Base-by-base conservation (phyloP, 2,797 vertebrate species). In the Neosilurus hyrtlii region DNA sequence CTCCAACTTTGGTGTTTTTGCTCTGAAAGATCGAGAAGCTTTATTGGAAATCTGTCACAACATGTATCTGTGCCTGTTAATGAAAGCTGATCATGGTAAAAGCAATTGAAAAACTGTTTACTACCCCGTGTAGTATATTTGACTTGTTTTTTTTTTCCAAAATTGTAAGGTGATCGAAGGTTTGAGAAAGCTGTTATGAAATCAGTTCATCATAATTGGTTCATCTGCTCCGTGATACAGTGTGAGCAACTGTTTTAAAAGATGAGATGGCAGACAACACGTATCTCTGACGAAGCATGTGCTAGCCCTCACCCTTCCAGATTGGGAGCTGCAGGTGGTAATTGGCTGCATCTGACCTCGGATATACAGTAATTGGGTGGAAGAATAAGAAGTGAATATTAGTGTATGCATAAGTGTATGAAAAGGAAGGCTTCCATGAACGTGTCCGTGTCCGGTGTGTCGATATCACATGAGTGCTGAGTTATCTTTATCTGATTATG, bases 211-310 rank as follows among this genome's bases (percentile, higher is more conserved):
- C 59, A 18, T 37, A 75, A 76, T 37, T 59, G 20, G 73, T 15
- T 77, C 6, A 62, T 43, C 35, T 62, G 57, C 57, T 20, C 56
- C 15, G 26, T 76, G 57, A 77, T 37, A 77, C 37, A 49, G 9
- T n/a, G 24, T 49, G 59, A 77, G 59, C 37, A 59, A 63, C 4
- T 4, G 15, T 59, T 59, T 14, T 14, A 26, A 26, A 62, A 20
- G n/a, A 26, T 78, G 61, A 63, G 22, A 78, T 65, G 61, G 75
- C 61, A 65, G 61, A 37, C 22, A 49, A 63, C 75, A 24, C 8
- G 15, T 18, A n/a, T 78, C 75, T 63, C 75, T 18, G 75, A 78
- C 37, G 59, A 51, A 78, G 75, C 75, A 18, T 78, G 37, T 51
- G 61, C n/a, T 51, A 26, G 75, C 12, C 68, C 49, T 59, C 68